Conservation (phyloP, 2,888 invertebrate genomes). For the Drosophila macrothrix region DNA sequence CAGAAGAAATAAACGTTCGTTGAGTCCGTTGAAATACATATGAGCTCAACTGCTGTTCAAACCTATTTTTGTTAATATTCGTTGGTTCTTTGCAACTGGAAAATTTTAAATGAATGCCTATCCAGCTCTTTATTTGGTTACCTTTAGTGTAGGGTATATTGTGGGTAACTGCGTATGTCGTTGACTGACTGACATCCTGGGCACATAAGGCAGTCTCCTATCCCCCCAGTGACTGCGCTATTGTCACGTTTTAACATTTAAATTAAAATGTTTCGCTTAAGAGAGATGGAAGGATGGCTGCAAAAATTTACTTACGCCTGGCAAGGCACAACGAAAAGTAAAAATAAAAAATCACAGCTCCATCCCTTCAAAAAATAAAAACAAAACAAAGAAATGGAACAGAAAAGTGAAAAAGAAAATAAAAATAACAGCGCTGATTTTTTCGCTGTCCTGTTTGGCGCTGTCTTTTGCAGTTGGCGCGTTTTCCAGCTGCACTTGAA, state of each 20-base stretch:
- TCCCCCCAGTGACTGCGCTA: constrained; percentile 55
- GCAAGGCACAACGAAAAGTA: constrained; percentile 33
- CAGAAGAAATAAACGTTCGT: neutral
- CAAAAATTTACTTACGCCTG: constrained; percentile 64
- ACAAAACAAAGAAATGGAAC: neutral
- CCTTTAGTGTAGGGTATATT: constrained; percentile 2
- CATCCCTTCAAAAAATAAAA: constrained; percentile 57
- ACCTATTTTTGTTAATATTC: neutral
- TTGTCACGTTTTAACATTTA: constrained; percentile 81
- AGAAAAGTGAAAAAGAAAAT: constrained; percentile 22
- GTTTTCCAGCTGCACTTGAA: constrained; percentile 72
- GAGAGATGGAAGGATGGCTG: constrained; percentile 50
- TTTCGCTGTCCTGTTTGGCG: constrained; percentile 54
- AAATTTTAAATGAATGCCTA: neutral
- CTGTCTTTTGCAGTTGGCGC: constrained; percentile 73
- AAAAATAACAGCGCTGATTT: constrained; percentile 41
- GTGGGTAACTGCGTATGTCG: constrained; percentile 38
- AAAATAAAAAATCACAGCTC: constrained; percentile 58
- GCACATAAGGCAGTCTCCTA: constrained; percentile 56
- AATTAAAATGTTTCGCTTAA: constrained; percentile 79
- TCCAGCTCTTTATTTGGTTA: neutral
- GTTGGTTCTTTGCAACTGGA: neutral
- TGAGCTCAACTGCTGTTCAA: neutral
- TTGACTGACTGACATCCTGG: constrained; percentile 65
- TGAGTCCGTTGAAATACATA: neutral